Evolutionary conservation across 2,797 vertebrate species (phyloP).

Genomic region (Garrulus glandarius): DNA sequence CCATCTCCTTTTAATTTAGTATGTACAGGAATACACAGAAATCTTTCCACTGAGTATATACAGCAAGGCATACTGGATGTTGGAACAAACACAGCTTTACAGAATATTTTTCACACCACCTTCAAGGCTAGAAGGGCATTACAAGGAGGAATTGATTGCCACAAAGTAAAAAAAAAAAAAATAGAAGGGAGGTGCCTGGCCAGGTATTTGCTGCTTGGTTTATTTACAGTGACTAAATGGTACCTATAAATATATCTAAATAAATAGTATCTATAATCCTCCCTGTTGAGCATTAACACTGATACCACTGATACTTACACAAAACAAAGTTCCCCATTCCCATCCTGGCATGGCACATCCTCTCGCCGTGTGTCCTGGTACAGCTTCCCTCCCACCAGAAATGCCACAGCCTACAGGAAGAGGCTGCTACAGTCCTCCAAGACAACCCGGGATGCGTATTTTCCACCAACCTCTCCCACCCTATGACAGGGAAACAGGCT

Average conservation of each 20-base stretch:
- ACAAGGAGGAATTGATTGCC: background rate
- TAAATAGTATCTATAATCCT: background rate
- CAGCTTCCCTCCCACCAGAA: background rate
- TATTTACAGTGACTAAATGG: background rate
- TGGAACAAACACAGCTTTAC: background rate
- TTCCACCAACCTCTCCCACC: too few species aligned
- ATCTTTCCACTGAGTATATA: background rate
- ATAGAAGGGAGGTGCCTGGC: background rate
- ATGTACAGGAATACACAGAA: background rate
- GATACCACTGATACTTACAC: background rate
- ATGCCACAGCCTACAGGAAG: rapidly evolving
- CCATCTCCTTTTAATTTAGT: background rate
- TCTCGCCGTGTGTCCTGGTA: rapidly evolving
- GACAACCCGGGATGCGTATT: rapidly evolving
- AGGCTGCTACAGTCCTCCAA: rapidly evolving
- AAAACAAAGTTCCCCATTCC: rapidly evolving
- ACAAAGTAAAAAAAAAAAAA: background rate
- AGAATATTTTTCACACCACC: background rate
- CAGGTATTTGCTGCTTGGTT: background rate
- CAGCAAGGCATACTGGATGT: rapidly evolving
- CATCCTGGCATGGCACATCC: rapidly evolving
- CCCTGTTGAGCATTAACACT: background rate
- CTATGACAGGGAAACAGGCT: background rate
- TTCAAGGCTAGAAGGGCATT: background rate
- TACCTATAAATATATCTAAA: background rate